Percentiles rank a stretch among this genome's conserved stretches.
Conservation (phyloP, 2,888 invertebrate genomes). For the Megastigmus dorsalis region DNA sequence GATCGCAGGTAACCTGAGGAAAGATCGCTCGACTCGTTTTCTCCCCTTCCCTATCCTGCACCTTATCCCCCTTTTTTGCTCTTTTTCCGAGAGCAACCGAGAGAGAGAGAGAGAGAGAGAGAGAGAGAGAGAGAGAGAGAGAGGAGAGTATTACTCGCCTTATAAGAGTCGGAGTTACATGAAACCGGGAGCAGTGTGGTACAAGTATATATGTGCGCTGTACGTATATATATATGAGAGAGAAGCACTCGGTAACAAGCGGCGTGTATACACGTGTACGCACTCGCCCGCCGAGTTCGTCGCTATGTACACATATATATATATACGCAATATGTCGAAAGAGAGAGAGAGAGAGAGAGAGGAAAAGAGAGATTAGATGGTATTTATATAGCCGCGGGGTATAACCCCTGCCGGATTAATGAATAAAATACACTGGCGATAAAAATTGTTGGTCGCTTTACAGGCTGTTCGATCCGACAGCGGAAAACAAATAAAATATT, state of each 20-base stretch:
- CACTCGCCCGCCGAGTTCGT: constrained; percentile 34
- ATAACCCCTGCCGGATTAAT: too few relatives aligned
- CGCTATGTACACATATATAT: background rate
- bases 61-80: background rate
- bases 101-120: background rate
- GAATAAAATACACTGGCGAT: too few relatives aligned
- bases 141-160: too few relatives aligned
- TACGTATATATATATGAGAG: too few relatives aligned
- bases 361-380: too few relatives aligned
- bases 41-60: background rate
- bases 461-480: too few relatives aligned
- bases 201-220: too few relatives aligned
- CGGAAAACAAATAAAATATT: too few relatives aligned
- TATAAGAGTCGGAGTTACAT: too few relatives aligned
- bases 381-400: too few relatives aligned
- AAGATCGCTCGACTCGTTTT: constrained; percentile 20
- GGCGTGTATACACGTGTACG: constrained; percentile 46
- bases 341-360: background rate
- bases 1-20: constrained; percentile 35
- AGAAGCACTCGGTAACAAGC: constrained; percentile 33
- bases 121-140: background rate
- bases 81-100: background rate
- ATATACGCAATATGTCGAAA: background rate
- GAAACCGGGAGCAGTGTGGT: too few relatives aligned
- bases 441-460: too few relatives aligned